These are phyloP conservation scores for Steinernema carpocapsae DNA, from an alignment of 2,888 invertebrate species.

Conservation along the genomic window DNA sequence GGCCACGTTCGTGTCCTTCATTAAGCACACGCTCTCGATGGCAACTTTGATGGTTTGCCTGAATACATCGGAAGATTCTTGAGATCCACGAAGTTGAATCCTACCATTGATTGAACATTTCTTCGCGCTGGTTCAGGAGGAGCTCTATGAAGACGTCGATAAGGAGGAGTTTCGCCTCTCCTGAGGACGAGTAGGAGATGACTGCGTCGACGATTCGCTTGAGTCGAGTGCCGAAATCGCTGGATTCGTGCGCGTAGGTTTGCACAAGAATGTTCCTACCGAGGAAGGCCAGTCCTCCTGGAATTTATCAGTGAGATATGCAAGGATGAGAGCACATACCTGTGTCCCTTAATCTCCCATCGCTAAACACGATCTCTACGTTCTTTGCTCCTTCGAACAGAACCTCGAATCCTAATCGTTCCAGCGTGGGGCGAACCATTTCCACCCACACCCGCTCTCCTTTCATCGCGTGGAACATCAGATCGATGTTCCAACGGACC, in stretches of 20 bases:
- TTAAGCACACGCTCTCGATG: background rate
- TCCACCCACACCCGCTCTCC: background rate
- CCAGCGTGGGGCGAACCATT: background rate
- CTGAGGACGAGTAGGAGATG: background rate
- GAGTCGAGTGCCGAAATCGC: background rate
- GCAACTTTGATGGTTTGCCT: background rate
- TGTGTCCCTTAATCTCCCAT: background rate
- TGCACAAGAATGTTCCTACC: background rate
- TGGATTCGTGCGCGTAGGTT: background rate
- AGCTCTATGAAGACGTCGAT: slow-evolving; percentile 24
- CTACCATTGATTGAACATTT: too few species aligned
- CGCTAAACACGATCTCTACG: background rate
- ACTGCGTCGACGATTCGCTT: background rate
- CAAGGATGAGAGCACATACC: too few species aligned
- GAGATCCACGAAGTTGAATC: too few species aligned
- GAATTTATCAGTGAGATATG: too few species aligned
- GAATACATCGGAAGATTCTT: too few species aligned
- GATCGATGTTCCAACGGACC: background rate
- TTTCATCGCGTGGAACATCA: background rate
- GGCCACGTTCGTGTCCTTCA: slow-evolving; percentile 44
- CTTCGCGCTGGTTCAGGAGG: background rate
- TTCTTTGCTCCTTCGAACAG: background rate
- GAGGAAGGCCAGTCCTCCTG: slow-evolving; percentile 9
- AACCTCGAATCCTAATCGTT: background rate
- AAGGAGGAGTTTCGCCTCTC: background rate